A percentile compares a stretch with the other conserved stretches of the same genome.
Evolutionary conservation across 2,113 vertebrate species (phyloP).

Genomic region (Chloebia gouldiae): DNA sequence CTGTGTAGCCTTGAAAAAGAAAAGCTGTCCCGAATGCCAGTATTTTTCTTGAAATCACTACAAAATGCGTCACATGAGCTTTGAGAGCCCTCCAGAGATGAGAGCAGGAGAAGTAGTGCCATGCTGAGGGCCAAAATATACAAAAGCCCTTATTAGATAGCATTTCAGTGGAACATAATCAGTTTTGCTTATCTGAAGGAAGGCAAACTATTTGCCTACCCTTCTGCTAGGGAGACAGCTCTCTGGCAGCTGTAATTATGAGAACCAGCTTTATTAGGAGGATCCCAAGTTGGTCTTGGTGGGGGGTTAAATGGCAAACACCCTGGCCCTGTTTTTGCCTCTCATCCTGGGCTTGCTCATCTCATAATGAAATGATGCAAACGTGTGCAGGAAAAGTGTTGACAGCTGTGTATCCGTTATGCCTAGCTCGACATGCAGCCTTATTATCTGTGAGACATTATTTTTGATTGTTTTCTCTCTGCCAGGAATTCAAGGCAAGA

Average conservation of each 20-base stretch:
- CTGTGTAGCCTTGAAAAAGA: background rate
- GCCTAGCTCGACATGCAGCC: background rate
- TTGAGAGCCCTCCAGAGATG: background rate
- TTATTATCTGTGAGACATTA: background rate
- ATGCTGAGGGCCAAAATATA: background rate
- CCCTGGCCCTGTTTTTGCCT: background rate
- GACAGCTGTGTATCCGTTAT: background rate
- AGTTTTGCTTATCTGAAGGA: background rate
- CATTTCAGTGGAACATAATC: background rate
- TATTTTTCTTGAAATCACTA: background rate
- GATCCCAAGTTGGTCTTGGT: background rate
- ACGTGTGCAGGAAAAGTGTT: background rate
- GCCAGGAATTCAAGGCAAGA: constrained; percentile 27
- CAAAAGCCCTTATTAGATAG: background rate
- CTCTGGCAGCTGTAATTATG: background rate
- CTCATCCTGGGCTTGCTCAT: background rate
- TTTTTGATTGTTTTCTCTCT: constrained; percentile 22
- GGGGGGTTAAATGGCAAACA: background rate
- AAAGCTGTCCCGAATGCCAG: background rate
- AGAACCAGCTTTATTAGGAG: background rate
- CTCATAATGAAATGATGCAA: background rate
- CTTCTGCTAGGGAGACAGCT: background rate
- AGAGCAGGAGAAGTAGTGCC: background rate
- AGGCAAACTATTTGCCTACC: background rate
- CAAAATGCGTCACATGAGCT: background rate